These are phyloP conservation scores for Brachyptera risi DNA, from an alignment of 2,888 invertebrate species.

Conservation along the genomic window DNA sequence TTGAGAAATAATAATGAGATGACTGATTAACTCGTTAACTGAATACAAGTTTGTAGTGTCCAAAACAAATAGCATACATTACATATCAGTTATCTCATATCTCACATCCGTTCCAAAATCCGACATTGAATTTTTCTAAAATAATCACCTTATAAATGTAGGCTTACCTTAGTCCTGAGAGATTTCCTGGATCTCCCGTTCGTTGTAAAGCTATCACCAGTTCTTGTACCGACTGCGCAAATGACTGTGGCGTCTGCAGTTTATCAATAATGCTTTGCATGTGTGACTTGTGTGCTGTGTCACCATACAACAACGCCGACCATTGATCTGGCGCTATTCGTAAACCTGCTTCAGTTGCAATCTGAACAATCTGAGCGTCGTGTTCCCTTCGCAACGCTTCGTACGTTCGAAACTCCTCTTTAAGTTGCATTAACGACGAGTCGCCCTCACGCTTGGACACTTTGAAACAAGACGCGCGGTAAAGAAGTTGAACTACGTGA, in stretches of 20 bases:
- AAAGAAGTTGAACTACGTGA: conserved; percentile 96
- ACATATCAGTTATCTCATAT: no score
- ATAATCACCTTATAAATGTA: not conserved
- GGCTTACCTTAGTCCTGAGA: conserved; percentile 56
- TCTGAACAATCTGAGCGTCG: conserved; percentile 97
- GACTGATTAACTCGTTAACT: no score
- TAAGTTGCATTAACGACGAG: conserved; percentile 95
- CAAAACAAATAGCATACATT: no score
- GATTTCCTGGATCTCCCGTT: conserved; percentile 80
- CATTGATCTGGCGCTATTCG: conserved; percentile 98
- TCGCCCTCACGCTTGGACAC: conserved; percentile 95
- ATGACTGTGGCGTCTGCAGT: conserved; percentile 89
- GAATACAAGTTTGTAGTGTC: no score
- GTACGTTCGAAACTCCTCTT: conserved; percentile 94
- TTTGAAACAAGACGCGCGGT: conserved; percentile 97
- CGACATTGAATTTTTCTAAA: no score
- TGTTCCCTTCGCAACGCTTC: conserved; percentile 91
- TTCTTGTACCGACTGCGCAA: conserved; percentile 84
- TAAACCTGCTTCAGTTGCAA: conserved; percentile 94
- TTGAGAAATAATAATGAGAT: no score
- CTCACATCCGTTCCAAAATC: no score
- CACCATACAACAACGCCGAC: conserved; percentile 95
- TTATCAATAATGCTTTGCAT: conserved; percentile 95
- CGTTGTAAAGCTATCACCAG: conserved; percentile 85
- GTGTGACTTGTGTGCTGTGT: conserved; percentile 91